A percentile compares a stretch with the other conserved stretches of the same genome.
These are phyloP conservation scores for Pheucticus melanocephalus DNA, from an alignment of 2,113 vertebrate species.

Conservation along the genomic window DNA sequence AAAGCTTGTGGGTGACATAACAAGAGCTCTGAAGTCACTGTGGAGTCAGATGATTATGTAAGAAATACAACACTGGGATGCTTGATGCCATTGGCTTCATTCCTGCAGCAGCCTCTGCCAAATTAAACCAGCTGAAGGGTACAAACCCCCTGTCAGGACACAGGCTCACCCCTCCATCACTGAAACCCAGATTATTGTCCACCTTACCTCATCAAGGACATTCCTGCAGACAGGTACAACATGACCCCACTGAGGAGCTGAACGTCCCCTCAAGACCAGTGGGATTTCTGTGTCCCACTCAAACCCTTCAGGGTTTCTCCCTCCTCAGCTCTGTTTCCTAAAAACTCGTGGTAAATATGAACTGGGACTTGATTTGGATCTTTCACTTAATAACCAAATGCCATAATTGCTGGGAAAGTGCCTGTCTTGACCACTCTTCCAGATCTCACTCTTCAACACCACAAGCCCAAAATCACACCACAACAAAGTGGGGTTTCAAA, in stretches of 20 bases:
- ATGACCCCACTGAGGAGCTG: background rate
- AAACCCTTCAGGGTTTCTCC: background rate
- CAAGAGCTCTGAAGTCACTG: background rate
- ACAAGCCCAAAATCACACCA: background rate
- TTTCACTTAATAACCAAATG: background rate
- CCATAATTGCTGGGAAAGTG: background rate
- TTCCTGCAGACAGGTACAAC: accelerated
- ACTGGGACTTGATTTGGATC: background rate
- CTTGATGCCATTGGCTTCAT: background rate
- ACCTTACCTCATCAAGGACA: accelerated
- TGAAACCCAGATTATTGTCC: accelerated
- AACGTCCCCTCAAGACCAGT: background rate
- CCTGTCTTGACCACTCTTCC: background rate
- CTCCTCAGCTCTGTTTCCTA: background rate
- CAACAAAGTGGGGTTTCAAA: background rate
- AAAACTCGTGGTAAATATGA: background rate
- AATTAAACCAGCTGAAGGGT: background rate
- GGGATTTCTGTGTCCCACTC: background rate
- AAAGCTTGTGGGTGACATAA: background rate
- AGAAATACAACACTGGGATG: background rate
- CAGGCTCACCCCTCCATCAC: background rate
- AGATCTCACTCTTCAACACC: background rate
- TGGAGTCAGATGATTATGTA: background rate
- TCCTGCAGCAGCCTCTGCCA: background rate
- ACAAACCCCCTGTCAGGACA: accelerated